Percentiles rank a stretch among this genome's conserved stretches.
phyloP scores from a whole-genome alignment of 2,888 invertebrate genomes.

The Omphaloscelis lunosa region DNA sequence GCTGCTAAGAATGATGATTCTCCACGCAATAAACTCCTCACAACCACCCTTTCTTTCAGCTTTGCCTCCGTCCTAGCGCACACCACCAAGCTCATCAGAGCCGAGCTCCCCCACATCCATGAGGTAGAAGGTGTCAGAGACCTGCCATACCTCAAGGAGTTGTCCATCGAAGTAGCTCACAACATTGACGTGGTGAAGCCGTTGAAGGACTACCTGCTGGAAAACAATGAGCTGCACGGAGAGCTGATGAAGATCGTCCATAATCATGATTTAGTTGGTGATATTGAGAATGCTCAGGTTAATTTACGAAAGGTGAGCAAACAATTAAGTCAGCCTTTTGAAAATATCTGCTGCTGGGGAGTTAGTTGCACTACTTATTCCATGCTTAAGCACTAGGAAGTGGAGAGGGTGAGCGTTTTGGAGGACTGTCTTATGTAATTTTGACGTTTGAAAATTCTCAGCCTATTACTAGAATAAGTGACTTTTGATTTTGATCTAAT shows the following conservation, averaged over 20 bases:
- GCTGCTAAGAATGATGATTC: no score
- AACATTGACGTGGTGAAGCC: constrained; percentile 75
- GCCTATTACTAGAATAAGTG: no score
- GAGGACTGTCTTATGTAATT: no score
- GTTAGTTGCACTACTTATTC: no score
- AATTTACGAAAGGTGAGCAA: constrained; percentile 73
- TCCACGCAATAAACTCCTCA: no score
- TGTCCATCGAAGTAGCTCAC: constrained; percentile 76
- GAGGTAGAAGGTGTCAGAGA: constrained; percentile 80
- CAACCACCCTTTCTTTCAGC: constrained; percentile 64
- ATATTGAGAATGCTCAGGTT: constrained; percentile 73
- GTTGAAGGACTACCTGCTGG: constrained; percentile 72
- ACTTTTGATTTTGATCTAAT: no score
- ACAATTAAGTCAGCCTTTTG: neutral
- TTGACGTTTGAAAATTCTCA: no score
- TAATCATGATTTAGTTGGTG: constrained; percentile 66
- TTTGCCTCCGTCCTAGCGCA: constrained; percentile 78
- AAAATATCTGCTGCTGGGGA: no score
- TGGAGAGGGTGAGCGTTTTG: no score
- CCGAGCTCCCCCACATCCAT: constrained; percentile 81
- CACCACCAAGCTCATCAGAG: constrained; percentile 76
- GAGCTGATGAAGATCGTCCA: constrained; percentile 65
- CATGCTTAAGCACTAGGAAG: no score
- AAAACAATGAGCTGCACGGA: constrained; percentile 58
- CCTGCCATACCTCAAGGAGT: constrained; percentile 74